These are phyloP conservation scores for Amphiura filiformis DNA, from an alignment of 35 echinoderm and acorn worm species.

Conservation along the genomic window DNA sequence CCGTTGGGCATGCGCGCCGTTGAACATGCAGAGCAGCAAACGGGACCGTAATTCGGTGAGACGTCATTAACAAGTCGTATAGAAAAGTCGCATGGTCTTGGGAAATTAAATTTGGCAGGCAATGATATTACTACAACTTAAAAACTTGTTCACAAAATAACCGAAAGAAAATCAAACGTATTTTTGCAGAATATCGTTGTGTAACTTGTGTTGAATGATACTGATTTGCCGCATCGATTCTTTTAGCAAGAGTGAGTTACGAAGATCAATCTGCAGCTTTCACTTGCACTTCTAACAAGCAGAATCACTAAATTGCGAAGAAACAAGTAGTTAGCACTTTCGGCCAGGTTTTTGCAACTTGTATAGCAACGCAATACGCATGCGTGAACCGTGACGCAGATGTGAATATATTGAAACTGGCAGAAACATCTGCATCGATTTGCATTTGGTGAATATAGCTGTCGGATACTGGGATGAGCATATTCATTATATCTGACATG, in stretches of 20 bases:
- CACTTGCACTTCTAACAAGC: too few species aligned
- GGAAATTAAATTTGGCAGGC: neutral
- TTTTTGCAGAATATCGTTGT: too few species aligned
- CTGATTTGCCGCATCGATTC: too few species aligned
- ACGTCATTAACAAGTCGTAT: neutral
- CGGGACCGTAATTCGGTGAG: neutral
- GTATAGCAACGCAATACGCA: neutral
- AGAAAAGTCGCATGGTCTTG: conserved; percentile 1
- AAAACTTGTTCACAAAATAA: too few species aligned
- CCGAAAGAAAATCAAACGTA: too few species aligned
- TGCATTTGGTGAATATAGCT: conserved; percentile 2
- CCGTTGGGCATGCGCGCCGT: conserved; percentile 8
- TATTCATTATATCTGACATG: neutral
- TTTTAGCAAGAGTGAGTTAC: too few species aligned
- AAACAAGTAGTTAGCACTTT: conserved; percentile 3
- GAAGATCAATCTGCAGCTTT: too few species aligned
- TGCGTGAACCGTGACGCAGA: neutral
- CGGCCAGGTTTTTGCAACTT: neutral
- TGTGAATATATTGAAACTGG: neutral
- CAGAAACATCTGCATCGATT: conserved; percentile 7
- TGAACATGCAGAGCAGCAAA: neutral
- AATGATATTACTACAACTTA: neutral
- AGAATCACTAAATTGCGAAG: neutral
- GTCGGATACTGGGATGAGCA: neutral
- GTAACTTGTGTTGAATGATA: too few species aligned